A percentile compares a stretch with the other conserved stretches of the same genome.
phyloP scores from a whole-genome alignment of 2,113 vertebrate genomes.

The Corapipo altera region DNA sequence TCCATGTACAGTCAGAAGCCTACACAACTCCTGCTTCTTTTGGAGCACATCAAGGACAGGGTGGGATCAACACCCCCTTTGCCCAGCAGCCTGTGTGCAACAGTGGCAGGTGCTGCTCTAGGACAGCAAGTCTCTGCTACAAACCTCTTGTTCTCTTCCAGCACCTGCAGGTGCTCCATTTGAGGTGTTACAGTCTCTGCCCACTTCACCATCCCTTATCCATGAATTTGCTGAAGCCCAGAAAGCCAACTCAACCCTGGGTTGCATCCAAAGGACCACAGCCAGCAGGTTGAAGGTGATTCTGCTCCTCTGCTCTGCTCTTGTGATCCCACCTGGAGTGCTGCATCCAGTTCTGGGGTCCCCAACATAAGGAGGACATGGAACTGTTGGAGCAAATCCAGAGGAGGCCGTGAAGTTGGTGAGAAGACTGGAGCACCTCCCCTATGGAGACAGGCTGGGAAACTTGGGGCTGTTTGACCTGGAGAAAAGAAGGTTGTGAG shows the following conservation, averaged over 20 bases:
- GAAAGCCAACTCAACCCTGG: background rate
- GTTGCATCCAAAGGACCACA: background rate
- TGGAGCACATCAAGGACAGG: background rate
- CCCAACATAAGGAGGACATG: background rate
- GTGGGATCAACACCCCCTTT: background rate
- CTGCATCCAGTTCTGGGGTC: background rate
- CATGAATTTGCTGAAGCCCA: fast-evolving
- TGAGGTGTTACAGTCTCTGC: fast-evolving
- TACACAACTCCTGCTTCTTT: background rate
- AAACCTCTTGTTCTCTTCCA: fast-evolving
- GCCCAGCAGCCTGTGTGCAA: background rate
- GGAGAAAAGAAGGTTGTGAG: background rate
- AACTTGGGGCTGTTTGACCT: background rate
- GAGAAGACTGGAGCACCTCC: background rate
- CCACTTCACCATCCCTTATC: background rate
- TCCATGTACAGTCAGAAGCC: background rate
- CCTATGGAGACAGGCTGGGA: background rate
- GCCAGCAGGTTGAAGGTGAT: background rate
- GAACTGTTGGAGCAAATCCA: background rate
- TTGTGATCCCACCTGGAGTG: background rate
- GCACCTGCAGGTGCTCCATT: fast-evolving
- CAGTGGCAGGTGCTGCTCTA: background rate
- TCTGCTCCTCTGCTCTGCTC: background rate
- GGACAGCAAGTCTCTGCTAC: background rate
- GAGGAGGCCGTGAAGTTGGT: background rate